Percentiles rank a stretch among this genome's conserved stretches.
Evolutionary conservation across 2,888 invertebrate species (phyloP).

Genomic region (Eugnorisma glareosa): DNA sequence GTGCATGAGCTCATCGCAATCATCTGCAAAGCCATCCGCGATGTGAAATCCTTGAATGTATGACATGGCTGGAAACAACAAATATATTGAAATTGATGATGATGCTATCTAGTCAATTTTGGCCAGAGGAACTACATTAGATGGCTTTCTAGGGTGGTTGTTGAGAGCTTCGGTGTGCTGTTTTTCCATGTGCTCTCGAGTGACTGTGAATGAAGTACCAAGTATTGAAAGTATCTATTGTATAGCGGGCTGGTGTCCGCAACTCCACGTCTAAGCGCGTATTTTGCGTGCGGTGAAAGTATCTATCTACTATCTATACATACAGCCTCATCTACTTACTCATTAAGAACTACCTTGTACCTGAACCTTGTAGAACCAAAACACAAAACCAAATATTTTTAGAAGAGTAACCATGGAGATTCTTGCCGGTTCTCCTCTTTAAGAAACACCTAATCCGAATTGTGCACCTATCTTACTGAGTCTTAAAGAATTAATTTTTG

Average conservation of each 20-base stretch:
- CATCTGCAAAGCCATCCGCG: constrained; percentile 83
- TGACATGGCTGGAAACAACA: constrained; percentile 45
- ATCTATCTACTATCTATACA: neutral
- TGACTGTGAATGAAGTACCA: neutral
- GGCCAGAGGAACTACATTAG: neutral
- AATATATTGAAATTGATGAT: neutral
- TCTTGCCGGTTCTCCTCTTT: neutral
- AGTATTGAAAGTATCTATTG: neutral
- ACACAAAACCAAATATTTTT: neutral
- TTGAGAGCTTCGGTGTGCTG: neutral
- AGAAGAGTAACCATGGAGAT: neutral
- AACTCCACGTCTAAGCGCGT: no score
- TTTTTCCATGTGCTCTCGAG: neutral
- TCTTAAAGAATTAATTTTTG: neutral
- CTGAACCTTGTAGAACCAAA: no score
- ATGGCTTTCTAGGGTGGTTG: neutral
- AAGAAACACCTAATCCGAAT: neutral
- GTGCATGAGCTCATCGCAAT: constrained; percentile 82
- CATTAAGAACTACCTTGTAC: neutral
- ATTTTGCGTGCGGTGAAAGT: no score
- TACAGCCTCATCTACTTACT: neutral
- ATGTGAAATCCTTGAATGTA: constrained; percentile 70
- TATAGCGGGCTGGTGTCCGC: no score
- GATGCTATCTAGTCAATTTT: neutral
- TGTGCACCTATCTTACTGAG: neutral